Evolutionary conservation across 2,888 invertebrate genomes (phyloP), one percentile per base, ranked within the genome.

Genomic region (Melolontha melolontha): DNA sequence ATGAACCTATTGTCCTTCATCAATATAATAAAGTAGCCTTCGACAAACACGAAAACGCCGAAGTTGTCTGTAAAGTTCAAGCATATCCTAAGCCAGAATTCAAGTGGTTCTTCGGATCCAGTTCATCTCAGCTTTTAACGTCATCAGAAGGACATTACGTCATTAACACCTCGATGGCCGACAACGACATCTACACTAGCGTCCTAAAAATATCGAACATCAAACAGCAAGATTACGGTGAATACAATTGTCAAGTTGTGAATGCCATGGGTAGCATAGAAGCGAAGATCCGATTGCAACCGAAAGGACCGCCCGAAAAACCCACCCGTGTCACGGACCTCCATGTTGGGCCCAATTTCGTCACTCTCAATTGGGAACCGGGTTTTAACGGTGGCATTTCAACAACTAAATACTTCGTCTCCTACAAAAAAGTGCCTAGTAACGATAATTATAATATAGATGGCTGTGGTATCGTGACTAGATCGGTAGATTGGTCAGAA

Each of bases 31-130:
- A 94, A 84, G 96, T 96, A 0, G 96, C 96, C 0, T 95, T 91
- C 79, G 95, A 95, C 79, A 83, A 92, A 5, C 87, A 90, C 69
- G 95, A 96, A 82, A 91, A 91, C 0, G 96, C 96, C 0, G 92
- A 94, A 81, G 92, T 97, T 22, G 88, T 92, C 0, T 96, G 96
- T 82, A 90, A 92, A 78, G 95, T 96, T 11, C 94, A 95, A 79
- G 95, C 96, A 0, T 96, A 94, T 82, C 96, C 96, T 0, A 92
- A 94, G 77, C 96, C 96, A 0, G 94, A 94, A 79, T 95, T 96
- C 83, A 94, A 95, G 77, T 97, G 96, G 96, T 93, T 90, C 78
- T 94, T 90, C 77, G 92, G 91, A 40, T 89, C 90, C 5, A 92
- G 92, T 80, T 86, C 88, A 0, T 89, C 92, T 0, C 90, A 93